Conservation (phyloP, 1,140 invertebrate genomes). For the Brachionus rubens region DNA sequence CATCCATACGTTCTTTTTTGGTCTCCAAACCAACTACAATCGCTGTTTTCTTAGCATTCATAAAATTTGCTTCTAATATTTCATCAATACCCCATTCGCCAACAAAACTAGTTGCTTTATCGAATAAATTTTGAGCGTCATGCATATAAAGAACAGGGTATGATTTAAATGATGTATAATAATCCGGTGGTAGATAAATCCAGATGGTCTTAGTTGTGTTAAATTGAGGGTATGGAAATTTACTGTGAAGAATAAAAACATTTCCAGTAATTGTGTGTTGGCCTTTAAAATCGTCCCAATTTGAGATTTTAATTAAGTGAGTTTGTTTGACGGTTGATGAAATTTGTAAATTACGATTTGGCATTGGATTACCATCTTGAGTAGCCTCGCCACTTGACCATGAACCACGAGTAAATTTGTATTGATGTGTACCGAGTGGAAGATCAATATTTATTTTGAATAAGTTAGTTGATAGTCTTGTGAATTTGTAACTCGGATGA, state of each 20-base stretch:
- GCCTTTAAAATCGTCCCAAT: constrained; percentile 30
- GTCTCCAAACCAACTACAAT: constrained; percentile 41
- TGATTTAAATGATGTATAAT: constrained; percentile 6
- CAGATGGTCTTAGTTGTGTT: constrained; percentile 20
- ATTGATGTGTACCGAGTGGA: background rate
- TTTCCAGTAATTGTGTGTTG: background rate
- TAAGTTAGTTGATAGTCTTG: background rate
- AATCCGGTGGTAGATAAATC: constrained; percentile 40
- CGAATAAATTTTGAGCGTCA: constrained; percentile 45
- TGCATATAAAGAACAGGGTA: constrained; percentile 43
- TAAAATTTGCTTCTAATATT: constrained; percentile 4
- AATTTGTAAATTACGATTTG: constrained; percentile 4
- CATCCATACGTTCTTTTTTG: background rate
- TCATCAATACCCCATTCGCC: constrained; percentile 45
- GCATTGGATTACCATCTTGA: background rate
- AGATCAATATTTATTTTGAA: constrained; percentile 7
- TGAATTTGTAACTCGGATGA: constrained; percentile 20
- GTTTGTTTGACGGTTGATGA: background rate
- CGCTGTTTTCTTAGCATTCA: background rate
- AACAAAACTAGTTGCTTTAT: constrained; percentile 6
- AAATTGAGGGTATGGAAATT: constrained; percentile 36
- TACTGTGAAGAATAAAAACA: constrained; percentile 36
- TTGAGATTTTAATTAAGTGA: constrained; percentile 23
- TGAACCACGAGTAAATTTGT: constrained; percentile 29
- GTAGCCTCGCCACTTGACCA: constrained; percentile 7